A percentile compares a stretch with the other conserved stretches of the same genome.
Evolutionary conservation across 2,113 vertebrate species (phyloP).

Genomic region (Rhipidura dahli): DNA sequence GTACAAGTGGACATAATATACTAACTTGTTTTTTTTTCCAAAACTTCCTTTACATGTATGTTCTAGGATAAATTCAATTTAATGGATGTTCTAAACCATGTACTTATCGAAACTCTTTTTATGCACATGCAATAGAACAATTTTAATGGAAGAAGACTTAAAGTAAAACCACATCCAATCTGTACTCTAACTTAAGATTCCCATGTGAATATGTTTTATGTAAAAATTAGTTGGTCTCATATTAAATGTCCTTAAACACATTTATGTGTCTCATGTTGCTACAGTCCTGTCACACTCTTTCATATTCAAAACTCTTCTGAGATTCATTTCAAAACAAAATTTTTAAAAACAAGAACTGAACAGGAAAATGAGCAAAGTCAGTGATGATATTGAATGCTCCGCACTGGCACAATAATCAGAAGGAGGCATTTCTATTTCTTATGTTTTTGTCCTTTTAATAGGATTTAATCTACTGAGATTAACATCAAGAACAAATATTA

Average conservation of each 20-base stretch:
- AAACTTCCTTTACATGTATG: neutral
- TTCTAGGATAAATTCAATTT: neutral
- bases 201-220: neutral
- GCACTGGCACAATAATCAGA: neutral
- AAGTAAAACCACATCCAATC: neutral
- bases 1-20: neutral
- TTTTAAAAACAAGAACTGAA: neutral
- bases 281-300: neutral
- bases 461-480: neutral
- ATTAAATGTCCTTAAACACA: neutral
- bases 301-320: neutral
- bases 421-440: neutral
- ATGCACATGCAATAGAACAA: neutral
- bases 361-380: neutral
- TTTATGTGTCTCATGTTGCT: neutral
- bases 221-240: neutral
- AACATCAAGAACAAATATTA: neutral
- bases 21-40: neutral
- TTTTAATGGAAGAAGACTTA: neutral
- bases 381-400: neutral
- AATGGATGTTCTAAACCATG: neutral
- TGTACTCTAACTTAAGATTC: neutral
- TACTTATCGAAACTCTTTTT: neutral
- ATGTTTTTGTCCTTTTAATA: neutral
- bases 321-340: neutral